A percentile compares a stretch with the other conserved stretches of the same genome.
Evolutionary conservation across 2,113 vertebrate genomes (phyloP).

Genomic region (Benitochromis conjunctus): DNA sequence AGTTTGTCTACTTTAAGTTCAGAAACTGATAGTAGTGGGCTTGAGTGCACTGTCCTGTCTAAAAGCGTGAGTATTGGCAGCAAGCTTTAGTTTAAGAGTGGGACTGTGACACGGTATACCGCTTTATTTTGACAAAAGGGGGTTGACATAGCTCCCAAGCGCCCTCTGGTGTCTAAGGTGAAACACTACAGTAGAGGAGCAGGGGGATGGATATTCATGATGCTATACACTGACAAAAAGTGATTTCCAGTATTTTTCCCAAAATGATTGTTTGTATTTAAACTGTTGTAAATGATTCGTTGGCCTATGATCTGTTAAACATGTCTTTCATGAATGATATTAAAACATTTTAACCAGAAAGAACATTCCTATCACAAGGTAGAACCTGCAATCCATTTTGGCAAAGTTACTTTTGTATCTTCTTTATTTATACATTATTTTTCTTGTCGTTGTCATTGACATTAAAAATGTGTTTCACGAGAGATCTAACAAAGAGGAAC

Average conservation of each 20-base stretch:
- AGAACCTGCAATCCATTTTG: too few relatives aligned
- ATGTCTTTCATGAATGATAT: neutral
- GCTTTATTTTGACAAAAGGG: neutral
- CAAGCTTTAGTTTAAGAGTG: neutral
- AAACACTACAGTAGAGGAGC: neutral
- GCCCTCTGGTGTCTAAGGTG: slow-evolving; percentile 49
- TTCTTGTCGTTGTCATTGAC: too few relatives aligned
- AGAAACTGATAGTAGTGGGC: neutral
- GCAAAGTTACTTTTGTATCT: too few relatives aligned
- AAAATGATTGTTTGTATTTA: neutral
- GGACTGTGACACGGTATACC: too few relatives aligned
- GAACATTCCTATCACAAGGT: neutral
- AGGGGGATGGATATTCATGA: neutral
- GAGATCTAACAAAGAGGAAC: neutral
- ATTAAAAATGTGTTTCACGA: neutral
- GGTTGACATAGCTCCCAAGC: slow-evolving; percentile 2
- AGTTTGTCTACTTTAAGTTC: neutral
- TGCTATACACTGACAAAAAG: neutral
- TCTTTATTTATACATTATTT: too few relatives aligned
- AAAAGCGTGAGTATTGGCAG: neutral
- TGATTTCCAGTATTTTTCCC: neutral
- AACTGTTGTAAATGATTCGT: neutral
- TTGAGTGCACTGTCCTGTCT: neutral
- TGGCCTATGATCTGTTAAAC: neutral
- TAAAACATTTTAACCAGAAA: neutral